These are phyloP conservation scores for Phaethon lepturus DNA, from an alignment of 2,113 vertebrate genomes.

Conservation along the genomic window DNA sequence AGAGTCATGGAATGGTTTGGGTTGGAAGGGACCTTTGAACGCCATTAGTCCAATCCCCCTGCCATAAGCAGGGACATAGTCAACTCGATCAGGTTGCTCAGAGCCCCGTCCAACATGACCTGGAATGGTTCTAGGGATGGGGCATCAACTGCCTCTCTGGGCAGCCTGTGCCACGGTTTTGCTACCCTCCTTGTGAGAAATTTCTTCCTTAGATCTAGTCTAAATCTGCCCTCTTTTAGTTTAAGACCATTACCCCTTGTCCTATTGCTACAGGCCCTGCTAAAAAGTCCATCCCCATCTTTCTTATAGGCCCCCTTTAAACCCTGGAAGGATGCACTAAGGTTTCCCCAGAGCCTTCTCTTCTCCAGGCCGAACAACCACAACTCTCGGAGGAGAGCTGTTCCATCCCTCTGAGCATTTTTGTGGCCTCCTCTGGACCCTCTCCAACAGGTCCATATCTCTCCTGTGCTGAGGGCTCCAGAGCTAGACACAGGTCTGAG, in stretches of 20 bases:
- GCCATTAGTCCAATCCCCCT: background rate
- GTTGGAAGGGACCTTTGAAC: background rate
- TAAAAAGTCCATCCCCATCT: background rate
- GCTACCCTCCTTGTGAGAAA: rapidly evolving
- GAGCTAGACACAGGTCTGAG: background rate
- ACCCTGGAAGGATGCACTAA: background rate
- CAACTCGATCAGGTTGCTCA: background rate
- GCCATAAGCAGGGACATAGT: background rate
- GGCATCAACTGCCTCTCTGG: background rate
- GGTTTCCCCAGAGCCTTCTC: background rate
- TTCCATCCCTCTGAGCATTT: background rate
- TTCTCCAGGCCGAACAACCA: background rate
- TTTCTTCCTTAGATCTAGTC: background rate
- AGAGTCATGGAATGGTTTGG: background rate
- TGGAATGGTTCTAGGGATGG: background rate
- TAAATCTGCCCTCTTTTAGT: background rate
- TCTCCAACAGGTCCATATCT: background rate
- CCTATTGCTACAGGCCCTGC: no score
- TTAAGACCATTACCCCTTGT: background rate
- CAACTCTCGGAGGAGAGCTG: background rate
- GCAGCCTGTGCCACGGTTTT: background rate
- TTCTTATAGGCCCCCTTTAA: no score
- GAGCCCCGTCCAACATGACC: background rate
- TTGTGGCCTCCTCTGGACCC: background rate
- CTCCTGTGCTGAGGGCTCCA: background rate